phyloP scores from a whole-genome alignment of 2,113 vertebrate genomes.

The Oryzias melastigma region DNA sequence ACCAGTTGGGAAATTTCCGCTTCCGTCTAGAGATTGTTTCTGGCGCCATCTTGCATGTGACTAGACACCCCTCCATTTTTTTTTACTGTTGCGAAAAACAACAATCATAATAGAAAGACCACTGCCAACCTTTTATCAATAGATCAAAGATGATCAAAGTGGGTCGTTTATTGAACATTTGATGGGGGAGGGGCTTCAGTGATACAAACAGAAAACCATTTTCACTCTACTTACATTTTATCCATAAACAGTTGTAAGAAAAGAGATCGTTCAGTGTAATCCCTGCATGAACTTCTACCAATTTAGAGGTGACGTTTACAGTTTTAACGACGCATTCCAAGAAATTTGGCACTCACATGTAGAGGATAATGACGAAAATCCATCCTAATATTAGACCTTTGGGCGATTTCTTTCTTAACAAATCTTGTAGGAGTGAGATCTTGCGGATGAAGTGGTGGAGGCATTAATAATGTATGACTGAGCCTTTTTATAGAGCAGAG shows the following conservation, averaged over 20 bases:
- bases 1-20: too few species aligned
- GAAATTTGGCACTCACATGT: slow-evolving; percentile 41
- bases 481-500: slow-evolving; percentile 78
- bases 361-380: slow-evolving; percentile 60
- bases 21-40: too few species aligned
- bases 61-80: too few species aligned
- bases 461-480: slow-evolving; percentile 76
- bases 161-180: slow-evolving; percentile 26
- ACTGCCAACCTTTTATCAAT: too few species aligned
- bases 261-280: slow-evolving; percentile 14
- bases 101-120: too few species aligned
- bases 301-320: slow-evolving; percentile 25
- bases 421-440: slow-evolving; percentile 68
- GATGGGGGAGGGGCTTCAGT: slow-evolving; percentile 49
- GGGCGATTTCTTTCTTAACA: slow-evolving; percentile 71
- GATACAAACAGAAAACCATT: slow-evolving; percentile 49
- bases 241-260: slow-evolving; percentile 35
- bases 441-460: slow-evolving; percentile 71
- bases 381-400: slow-evolving; percentile 72
- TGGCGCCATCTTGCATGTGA: too few species aligned
- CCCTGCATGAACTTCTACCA: slow-evolving; percentile 5
- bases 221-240: slow-evolving; percentile 47
- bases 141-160: too few species aligned
- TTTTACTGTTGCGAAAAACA: too few species aligned
- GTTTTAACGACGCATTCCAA: slow-evolving; percentile 50